Conservation (phyloP, 1,140 invertebrate genomes). For the Saxidomus purpurata region DNA sequence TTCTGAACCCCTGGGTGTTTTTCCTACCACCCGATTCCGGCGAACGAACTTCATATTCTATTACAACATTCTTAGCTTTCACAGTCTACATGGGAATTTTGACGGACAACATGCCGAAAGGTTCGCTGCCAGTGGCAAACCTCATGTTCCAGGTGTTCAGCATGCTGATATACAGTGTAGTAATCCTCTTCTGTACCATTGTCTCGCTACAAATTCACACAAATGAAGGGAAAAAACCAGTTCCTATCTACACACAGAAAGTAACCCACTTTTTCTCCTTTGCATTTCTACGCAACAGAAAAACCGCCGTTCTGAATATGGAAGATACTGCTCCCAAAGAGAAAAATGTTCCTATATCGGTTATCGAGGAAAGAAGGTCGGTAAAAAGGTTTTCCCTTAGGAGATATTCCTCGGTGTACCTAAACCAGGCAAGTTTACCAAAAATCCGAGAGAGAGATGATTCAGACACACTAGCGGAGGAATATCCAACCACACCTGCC, state of each 20-base stretch:
- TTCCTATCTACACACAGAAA: not conserved
- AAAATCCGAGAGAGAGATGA: not conserved
- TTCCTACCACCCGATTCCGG: constrained; percentile 88
- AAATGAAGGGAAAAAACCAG: constrained; percentile 19
- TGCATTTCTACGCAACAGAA: not conserved
- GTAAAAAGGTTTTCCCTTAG: not conserved
- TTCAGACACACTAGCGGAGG: not conserved
- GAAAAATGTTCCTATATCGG: not conserved
- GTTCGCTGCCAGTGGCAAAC: constrained; percentile 86
- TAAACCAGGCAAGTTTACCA: not conserved
- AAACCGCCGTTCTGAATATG: not conserved
- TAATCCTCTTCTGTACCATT: constrained; percentile 5
- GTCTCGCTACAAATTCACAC: not conserved
- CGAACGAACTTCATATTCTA: constrained; percentile 88
- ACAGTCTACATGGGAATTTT: constrained; percentile 89
- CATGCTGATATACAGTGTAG: constrained; percentile 31
- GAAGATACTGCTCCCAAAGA: not conserved
- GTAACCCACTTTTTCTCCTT: not conserved
- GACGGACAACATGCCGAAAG: constrained; percentile 88
- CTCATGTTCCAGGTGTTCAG: constrained; percentile 73
- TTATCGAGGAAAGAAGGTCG: not conserved
- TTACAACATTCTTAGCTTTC: constrained; percentile 88
- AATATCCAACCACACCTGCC: not conserved
- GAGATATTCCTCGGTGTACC: not conserved
- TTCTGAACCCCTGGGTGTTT: constrained; percentile 88